phyloP scores from a whole-genome alignment of 2,888 invertebrate genomes.

The Perizoma affinitatum region DNA sequence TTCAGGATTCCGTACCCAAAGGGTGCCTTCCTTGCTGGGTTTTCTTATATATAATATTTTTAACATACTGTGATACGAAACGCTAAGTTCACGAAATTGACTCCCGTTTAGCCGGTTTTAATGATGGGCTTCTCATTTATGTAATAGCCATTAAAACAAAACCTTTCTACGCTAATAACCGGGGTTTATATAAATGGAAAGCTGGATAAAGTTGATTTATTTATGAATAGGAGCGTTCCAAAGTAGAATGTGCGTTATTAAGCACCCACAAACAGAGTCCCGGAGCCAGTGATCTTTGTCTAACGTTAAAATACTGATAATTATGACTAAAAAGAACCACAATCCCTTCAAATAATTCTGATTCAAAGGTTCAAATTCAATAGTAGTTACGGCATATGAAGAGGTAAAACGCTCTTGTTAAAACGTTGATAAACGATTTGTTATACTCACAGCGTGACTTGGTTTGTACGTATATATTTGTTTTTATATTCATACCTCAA shows the following conservation, averaged over 20 bases:
- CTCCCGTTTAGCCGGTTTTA: too few species aligned
- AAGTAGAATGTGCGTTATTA: slow-evolving; percentile 43
- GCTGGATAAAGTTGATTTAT: slow-evolving; percentile 41
- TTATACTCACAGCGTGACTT: too few species aligned
- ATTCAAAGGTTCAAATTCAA: not conserved
- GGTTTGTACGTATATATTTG: too few species aligned
- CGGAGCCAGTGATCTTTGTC: slow-evolving; percentile 8
- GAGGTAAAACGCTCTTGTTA: too few species aligned
- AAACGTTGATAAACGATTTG: too few species aligned
- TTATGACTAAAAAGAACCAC: too few species aligned
- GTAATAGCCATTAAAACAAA: slow-evolving; percentile 3
- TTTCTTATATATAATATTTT: too few species aligned
- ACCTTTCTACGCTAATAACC: slow-evolving; percentile 20
- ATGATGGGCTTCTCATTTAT: not conserved
- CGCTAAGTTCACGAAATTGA: too few species aligned
- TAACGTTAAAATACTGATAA: slow-evolving; percentile 3
- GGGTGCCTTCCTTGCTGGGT: too few species aligned
- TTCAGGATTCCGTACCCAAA: too few species aligned
- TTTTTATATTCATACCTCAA: too few species aligned
- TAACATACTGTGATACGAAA: too few species aligned
- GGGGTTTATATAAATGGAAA: slow-evolving; percentile 35
- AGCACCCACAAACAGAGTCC: slow-evolving; percentile 40
- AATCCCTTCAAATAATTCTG: not conserved
- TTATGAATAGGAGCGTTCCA: slow-evolving; percentile 33
- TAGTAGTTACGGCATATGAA: not conserved